A percentile compares a stretch with the other conserved stretches of the same genome.
These are phyloP conservation scores for Apistogramma diplotaenia DNA, from an alignment of 2,113 vertebrate species.

Conservation along the genomic window DNA sequence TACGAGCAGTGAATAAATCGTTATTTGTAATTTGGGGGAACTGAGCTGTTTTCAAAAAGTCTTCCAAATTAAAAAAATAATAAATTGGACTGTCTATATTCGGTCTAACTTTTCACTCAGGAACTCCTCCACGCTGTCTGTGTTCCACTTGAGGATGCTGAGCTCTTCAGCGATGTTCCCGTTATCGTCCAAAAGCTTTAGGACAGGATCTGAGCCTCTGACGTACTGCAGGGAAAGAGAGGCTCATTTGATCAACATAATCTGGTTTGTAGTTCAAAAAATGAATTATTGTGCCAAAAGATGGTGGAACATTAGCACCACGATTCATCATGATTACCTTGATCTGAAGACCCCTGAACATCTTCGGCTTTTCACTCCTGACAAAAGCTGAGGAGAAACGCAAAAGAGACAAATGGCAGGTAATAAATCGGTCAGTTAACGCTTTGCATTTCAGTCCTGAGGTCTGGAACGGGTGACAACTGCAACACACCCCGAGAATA, in stretches of 20 bases:
- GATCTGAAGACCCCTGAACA: constrained; percentile 97
- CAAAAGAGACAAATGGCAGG: not conserved
- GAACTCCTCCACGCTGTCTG: constrained; percentile 98
- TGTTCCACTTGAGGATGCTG: constrained; percentile 99
- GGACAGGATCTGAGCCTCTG: constrained; percentile 94
- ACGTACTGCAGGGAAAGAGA: constrained; percentile 83
- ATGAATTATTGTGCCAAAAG: not conserved
- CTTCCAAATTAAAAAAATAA: not conserved
- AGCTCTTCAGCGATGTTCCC: constrained; percentile 99
- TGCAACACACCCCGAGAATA: constrained; percentile 26
- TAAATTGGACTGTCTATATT: constrained; percentile 74
- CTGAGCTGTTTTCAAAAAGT: not conserved
- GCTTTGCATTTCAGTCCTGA: not conserved
- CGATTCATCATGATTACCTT: constrained; percentile 80
- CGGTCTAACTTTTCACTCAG: constrained; percentile 93
- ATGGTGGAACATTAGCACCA: not conserved
- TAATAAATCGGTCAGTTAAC: constrained; percentile 5
- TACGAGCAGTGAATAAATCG: not conserved
- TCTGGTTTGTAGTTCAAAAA: not conserved
- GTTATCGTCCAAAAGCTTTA: constrained; percentile 96
- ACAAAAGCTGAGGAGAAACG: constrained; percentile 87
- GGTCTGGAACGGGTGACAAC: constrained; percentile 36
- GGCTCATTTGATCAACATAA: not conserved
- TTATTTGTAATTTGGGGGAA: constrained; percentile 12
- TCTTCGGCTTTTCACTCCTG: constrained; percentile 97